These are phyloP conservation scores for Pterobdella sp. DNA, from an alignment of 2,888 invertebrate genomes.

Conservation along the genomic window DNA sequence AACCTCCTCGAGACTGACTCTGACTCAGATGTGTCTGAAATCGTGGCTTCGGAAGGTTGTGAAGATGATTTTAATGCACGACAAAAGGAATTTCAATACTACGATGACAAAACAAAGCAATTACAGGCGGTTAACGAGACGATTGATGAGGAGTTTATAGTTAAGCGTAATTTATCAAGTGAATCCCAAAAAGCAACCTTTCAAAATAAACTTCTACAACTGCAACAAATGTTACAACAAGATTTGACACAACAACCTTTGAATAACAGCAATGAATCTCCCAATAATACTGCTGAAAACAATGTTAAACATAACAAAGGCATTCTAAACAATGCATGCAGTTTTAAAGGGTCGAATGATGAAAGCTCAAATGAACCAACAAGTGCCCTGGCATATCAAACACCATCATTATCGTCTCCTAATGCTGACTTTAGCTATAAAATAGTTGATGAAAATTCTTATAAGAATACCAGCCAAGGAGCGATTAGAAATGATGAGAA, in stretches of 20 bases:
- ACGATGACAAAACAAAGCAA: neutral
- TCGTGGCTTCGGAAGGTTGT: neutral
- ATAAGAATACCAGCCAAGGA: too few species aligned
- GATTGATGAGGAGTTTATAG: neutral
- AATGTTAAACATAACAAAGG: too few species aligned
- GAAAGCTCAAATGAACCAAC: too few species aligned
- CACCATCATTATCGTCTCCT: too few species aligned
- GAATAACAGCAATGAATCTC: too few species aligned
- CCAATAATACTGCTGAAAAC: too few species aligned
- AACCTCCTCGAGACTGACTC: conserved; percentile 19
- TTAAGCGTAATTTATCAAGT: neutral
- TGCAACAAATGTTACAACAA: neutral
- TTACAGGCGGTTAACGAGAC: neutral
- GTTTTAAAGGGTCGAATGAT: too few species aligned
- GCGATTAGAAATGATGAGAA: too few species aligned
- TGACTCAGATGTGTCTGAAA: conserved; percentile 18
- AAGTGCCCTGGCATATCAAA: too few species aligned
- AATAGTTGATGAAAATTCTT: too few species aligned
- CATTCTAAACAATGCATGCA: too few species aligned
- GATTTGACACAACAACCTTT: neutral
- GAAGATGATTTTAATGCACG: neutral
- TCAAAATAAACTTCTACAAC: conserved; percentile 4
- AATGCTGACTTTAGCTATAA: too few species aligned
- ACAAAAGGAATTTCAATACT: neutral
- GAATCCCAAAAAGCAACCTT: neutral